Evolutionary conservation across 2,113 vertebrate genomes (phyloP).

Genomic region (Callopanchax toddi): DNA sequence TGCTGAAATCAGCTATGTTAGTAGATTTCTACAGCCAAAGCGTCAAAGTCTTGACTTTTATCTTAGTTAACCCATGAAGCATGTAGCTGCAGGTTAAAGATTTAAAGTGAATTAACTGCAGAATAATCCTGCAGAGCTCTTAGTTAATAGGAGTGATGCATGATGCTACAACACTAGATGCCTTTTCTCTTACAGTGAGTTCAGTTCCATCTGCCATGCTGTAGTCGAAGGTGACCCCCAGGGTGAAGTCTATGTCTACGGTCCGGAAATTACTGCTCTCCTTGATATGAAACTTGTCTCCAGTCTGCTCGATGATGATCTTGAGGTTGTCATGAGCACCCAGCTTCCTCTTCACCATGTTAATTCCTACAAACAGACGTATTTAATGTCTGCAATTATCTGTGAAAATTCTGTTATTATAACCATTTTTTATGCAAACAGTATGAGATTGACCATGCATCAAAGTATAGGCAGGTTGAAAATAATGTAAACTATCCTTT

Average conservation of each 20-base stretch:
- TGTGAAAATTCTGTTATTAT: too few relatives aligned
- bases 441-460: background rate
- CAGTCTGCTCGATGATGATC: slow-evolving; percentile 85
- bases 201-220: slow-evolving; percentile 91
- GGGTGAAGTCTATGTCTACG: slow-evolving; percentile 85
- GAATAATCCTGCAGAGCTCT: background rate
- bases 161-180: background rate
- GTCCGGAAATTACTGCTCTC: slow-evolving; percentile 89
- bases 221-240: slow-evolving; percentile 87
- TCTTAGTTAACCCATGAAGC: too few relatives aligned
- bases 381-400: too few relatives aligned
- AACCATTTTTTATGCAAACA: background rate
- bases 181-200: slow-evolving; percentile 82
- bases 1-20: too few relatives aligned
- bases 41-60: too few relatives aligned
- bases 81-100: too few relatives aligned
- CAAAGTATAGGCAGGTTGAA: background rate
- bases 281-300: slow-evolving; percentile 87
- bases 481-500: background rate
- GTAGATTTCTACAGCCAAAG: too few relatives aligned
- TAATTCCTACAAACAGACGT: slow-evolving; percentile 81
- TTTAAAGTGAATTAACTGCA: too few relatives aligned
- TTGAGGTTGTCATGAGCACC: slow-evolving; percentile 91
- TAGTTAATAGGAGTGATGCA: background rate
- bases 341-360: slow-evolving; percentile 90